Base-by-base conservation (phyloP, 2,888 invertebrate species). In the Trachelus iudaicus region DNA sequence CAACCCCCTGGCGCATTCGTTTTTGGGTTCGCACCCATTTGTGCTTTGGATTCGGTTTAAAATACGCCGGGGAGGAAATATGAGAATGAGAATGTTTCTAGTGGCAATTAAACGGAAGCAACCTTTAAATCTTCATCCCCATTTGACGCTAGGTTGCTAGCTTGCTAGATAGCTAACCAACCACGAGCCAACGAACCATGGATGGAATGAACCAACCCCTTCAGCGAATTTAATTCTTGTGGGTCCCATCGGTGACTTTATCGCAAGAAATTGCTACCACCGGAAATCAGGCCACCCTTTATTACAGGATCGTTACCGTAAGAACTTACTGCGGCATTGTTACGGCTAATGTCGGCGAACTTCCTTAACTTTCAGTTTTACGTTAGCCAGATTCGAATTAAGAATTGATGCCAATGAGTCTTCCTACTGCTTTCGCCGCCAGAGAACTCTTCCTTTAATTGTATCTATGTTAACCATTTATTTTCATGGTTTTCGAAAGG, bases 291-390 rank as follows among this genome's bases (percentile, higher is more conserved):
- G 23, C 56, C 56, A 9, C 56, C 23, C 86, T 85, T 88, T 88
- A 88, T 90, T 89, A 90, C 90, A 90, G 89, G 88, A 91, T 90
- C 90, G 90, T 91, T 90, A 91, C 89, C 90, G 88, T 90, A 90
- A 90, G 88, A 89, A 90, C 88, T 88, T 87, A 87, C 86, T 84
- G 85, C 85, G 81, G 86, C 88, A 87, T 87, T 89, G 89, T 90
- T 90, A 91, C 90, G 88, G 90, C 89, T 90, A 90, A 91, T 90
- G 90, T 89, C 87, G 86, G 88, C 89, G 84, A 88, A 89, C 88
- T 88, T 88, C 85, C 88, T 87, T 87, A 90, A 90, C 90, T 91
- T 91, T 91, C 89, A 90, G 90, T 90, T 91, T 90, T 91, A 90
- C 90, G 86, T 88, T 56, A n/a, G 85, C 82, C 89, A 56, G 88